Evolutionary conservation across 2,888 invertebrate species (phyloP).

Genomic region (Trissoscelio sp.): DNA sequence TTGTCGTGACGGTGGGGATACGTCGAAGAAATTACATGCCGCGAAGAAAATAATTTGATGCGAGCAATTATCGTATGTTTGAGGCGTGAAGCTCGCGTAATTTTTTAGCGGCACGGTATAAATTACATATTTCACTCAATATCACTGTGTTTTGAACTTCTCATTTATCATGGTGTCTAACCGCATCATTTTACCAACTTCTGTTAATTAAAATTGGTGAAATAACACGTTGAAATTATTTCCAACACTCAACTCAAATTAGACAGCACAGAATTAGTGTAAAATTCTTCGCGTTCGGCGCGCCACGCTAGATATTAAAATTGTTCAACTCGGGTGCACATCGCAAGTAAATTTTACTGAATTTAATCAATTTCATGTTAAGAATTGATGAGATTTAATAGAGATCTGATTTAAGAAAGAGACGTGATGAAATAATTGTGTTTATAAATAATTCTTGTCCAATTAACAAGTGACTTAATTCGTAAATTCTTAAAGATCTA

Average conservation of each 20-base stretch:
- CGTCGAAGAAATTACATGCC: constrained; percentile 5
- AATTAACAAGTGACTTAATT: too few species aligned
- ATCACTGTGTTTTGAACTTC: constrained; percentile 30
- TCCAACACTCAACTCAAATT: constrained; percentile 37
- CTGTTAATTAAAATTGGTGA: constrained; percentile 50
- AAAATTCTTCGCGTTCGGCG: constrained; percentile 8
- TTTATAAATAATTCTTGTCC: neutral
- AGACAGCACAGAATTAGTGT: constrained; percentile 34
- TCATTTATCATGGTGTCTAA: constrained; percentile 43
- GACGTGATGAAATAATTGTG: neutral
- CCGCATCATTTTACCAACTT: constrained; percentile 48
- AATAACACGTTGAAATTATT: constrained; percentile 48
- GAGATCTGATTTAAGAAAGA: too few species aligned
- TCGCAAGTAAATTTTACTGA: constrained; percentile 15
- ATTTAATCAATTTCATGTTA: constrained; percentile 17
- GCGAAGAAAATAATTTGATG: constrained; percentile 35
- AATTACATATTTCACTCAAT: constrained; percentile 52
- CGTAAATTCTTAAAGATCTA: too few species aligned
- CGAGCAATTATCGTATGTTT: constrained; percentile 36
- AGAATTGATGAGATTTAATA: neutral
- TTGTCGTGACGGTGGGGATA: neutral
- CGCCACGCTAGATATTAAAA: constrained; percentile 24
- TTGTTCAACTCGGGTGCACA: constrained; percentile 2
- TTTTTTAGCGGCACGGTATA: constrained; percentile 22
- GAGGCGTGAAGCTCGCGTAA: constrained; percentile 26